Base-by-base conservation (phyloP, 2,888 invertebrate genomes). In the Diloba caeruleocephala region DNA sequence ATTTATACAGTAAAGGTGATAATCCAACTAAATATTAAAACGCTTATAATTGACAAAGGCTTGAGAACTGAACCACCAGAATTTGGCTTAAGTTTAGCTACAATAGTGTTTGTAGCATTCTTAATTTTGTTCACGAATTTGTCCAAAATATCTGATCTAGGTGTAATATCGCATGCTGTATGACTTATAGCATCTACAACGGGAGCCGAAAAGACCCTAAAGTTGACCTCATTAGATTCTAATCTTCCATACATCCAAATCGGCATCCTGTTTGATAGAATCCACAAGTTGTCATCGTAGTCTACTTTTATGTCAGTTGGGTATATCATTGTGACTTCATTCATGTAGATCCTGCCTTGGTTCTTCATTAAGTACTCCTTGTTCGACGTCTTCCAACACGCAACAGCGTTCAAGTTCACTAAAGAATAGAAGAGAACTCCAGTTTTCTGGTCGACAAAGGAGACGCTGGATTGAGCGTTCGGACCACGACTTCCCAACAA, bases 231-330 rank as follows among this genome's bases (percentile, higher is more conserved):
- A 0, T 93, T 92, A 0, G 90, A 82, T 76, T 96, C 93, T 55
- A 97, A 80, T 50, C 93, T 92, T 0, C 93, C 93, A 69, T 96
- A 96, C 94, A 96, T 95, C 87, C 96, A 97, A 41, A 94, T 89
- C 0, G 96, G 96, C 73, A 97, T 85, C 52, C 95, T 94, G 79
- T 97, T 96, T 0, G 96, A 96, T 0, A 97, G 80, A 1, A 97
- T 95, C 97, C 97, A 97, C 0, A 97, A 80, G 29, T 95, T 96
- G 9, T 95, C 94, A 5, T 96, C 94, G 17, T 94, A 94, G 63
- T 97, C 97, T 0, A 97, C 96, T 85, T 97, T 97, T 1, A 97
- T 94, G 66, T 97, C 97, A 39, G 96, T 96, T 1, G 97, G 96
- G 72, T 96, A 97, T 0, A 97, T 92, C 95, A 97, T 95, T 1